Evolutionary conservation across 2,113 vertebrate genomes (phyloP).

Genomic region (Rhinogobius similis): DNA sequence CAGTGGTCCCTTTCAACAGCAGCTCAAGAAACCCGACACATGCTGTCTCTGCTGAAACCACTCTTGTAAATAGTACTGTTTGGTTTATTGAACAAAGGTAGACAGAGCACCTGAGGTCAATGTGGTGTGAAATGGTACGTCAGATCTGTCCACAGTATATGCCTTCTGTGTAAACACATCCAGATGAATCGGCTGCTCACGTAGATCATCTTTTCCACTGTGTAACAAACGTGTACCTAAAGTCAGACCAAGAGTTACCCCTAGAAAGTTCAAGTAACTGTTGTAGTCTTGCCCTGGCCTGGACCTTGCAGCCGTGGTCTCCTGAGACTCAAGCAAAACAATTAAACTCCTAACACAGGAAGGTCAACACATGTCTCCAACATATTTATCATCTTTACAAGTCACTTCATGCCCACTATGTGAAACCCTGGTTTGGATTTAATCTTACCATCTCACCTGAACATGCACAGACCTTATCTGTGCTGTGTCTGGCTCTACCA

Average conservation of each 20-base stretch:
- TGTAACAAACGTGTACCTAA: constrained; percentile 10
- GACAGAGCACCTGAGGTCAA: constrained; percentile 37
- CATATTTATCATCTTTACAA: constrained; percentile 36
- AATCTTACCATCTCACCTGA: constrained; percentile 21
- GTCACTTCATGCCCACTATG: not conserved
- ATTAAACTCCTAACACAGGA: constrained; percentile 57
- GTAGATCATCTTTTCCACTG: constrained; percentile 63
- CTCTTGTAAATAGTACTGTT: not conserved
- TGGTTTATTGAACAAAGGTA: constrained; percentile 59
- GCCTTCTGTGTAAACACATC: constrained; percentile 46
- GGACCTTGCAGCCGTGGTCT: constrained; percentile 37
- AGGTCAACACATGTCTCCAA: constrained; percentile 49
- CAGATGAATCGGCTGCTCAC: constrained; percentile 27
- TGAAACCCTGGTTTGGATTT: constrained; percentile 15
- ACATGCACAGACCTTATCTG: constrained; percentile 25
- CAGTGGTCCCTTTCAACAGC: constrained; percentile 19
- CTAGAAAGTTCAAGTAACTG: constrained; percentile 21
- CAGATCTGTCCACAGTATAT: constrained; percentile 22
- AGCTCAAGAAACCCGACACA: constrained; percentile 23
- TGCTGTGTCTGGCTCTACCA: constrained; percentile 10
- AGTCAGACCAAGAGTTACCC: constrained; percentile 6
- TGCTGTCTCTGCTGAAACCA: constrained; percentile 23
- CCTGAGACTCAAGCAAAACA: constrained; percentile 56
- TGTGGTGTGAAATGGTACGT: constrained; percentile 68
- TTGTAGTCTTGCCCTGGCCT: constrained; percentile 27